These are phyloP conservation scores for Dysdera silvatica DNA, from an alignment of 1,140 invertebrate genomes.

Conservation along the genomic window DNA sequence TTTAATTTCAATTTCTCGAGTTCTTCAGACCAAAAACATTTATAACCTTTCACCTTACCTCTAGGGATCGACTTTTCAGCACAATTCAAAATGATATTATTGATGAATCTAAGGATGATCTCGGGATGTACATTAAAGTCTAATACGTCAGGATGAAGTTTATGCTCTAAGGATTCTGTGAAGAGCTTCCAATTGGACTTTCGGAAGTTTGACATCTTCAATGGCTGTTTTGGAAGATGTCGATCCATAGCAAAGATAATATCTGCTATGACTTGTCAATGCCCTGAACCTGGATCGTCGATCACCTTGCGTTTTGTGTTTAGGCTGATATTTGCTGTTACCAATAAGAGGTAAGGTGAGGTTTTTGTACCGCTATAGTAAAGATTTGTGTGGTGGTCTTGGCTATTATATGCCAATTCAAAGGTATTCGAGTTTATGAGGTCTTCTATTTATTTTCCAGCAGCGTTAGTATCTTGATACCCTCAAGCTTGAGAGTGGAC, in stretches of 20 bases:
- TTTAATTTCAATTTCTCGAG: not conserved
- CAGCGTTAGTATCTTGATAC: not conserved
- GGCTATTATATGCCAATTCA: not conserved
- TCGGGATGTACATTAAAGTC: not conserved
- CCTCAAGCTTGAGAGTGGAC: not conserved
- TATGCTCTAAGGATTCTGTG: not conserved
- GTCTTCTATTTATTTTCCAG: not conserved
- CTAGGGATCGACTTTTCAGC: not conserved
- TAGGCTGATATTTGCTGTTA: not conserved
- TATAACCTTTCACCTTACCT: not conserved
- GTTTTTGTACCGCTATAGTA: not conserved
- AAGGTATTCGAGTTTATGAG: not conserved
- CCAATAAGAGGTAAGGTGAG: not conserved
- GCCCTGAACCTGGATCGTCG: no score
- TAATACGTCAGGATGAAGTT: not conserved
- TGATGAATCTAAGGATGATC: not conserved
- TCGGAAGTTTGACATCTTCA: no score
- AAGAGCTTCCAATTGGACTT: not conserved
- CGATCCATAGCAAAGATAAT: no score
- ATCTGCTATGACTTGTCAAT: no score
- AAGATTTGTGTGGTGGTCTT: not conserved
- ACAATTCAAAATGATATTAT: not conserved
- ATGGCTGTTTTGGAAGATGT: no score
- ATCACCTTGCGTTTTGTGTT: not conserved
- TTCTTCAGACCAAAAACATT: not conserved